phyloP scores from a whole-genome alignment of 2,888 invertebrate genomes.

The Dioctria rufipes region DNA sequence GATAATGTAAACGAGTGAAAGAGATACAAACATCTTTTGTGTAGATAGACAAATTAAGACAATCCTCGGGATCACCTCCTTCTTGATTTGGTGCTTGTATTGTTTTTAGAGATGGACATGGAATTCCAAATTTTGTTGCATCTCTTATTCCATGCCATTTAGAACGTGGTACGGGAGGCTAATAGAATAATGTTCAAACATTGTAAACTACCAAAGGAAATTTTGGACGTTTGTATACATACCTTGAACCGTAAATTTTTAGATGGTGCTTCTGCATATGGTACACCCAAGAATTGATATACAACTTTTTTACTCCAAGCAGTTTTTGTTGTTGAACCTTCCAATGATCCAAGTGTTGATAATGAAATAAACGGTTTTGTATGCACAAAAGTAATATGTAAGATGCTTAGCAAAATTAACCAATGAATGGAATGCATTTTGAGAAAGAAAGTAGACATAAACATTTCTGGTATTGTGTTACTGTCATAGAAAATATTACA shows the following conservation, averaged over 20 bases:
- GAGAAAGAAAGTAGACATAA: not conserved
- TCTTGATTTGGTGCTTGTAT: constrained; percentile 58
- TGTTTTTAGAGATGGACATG: constrained; percentile 64
- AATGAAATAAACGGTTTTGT: constrained; percentile 53
- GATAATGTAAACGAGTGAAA: not conserved
- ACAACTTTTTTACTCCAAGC: constrained; percentile 66
- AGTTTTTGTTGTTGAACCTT: constrained; percentile 64
- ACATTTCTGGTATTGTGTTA: too few species aligned
- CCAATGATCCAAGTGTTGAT: constrained; percentile 64
- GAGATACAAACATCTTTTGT: constrained; percentile 66
- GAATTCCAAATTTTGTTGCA: constrained; percentile 65
- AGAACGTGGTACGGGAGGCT: constrained; percentile 66
- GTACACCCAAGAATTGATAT: constrained; percentile 68
- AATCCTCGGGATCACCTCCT: constrained; percentile 66
- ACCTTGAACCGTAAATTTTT: constrained; percentile 66
- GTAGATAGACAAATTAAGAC: constrained; percentile 68
- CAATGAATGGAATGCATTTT: not conserved
- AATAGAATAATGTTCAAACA: not conserved
- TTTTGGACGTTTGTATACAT: constrained; percentile 10
- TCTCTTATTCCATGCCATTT: constrained; percentile 66
- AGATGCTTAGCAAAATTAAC: not conserved
- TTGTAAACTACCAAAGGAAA: not conserved
- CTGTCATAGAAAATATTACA: too few species aligned
- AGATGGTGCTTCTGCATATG: constrained; percentile 68
- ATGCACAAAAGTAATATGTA: not conserved